Evolutionary conservation across 2,888 invertebrate genomes (phyloP), one percentile per base, ranked within the genome.

Genomic region (Lagria hirta): DNA sequence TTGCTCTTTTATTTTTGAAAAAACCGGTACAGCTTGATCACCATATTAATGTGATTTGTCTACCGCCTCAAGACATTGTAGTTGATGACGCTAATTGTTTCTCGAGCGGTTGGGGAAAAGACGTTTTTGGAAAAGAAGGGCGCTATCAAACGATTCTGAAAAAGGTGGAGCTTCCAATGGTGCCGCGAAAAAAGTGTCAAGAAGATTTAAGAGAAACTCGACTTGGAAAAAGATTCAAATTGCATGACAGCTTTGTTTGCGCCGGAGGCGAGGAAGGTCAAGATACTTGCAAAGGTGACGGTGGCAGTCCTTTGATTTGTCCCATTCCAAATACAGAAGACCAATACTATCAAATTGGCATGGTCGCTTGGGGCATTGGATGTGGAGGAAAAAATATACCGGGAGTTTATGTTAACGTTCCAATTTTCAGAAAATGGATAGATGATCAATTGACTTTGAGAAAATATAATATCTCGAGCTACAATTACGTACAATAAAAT

Each of bases 191-290:
- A 12, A 16, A 29, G 8, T 59, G 57, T 28, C 13, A 52, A 21
- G 20, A 38, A 12, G 41, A 40, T 11, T 46, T 58, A 15, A 46
- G 53, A 10, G 36, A 40, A 10, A 57, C 58, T 4, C 44, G 53
- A 27, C 37, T 60, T 16, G 56, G 76, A 0, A 74, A 74, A 54
- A 72, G 75, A 5, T 77, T 76, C 4, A 65, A 75, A 15, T 73
- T 77, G 0, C 76, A 77, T 0, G 74, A 75, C 72, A 76, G 76
- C 1, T 68, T 77, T 2, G 75, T 76, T 0, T 77, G 77, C 24
- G 77, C 77, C 0, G 66, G 72, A 10, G 77, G 77, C 1, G 73
- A 74, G 46, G 26, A 37, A 14, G 45, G 46, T 17, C 46, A 44
- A 37, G 58, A 58, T 28, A 55, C 56, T 11, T 60, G 60, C 34